A percentile compares a stretch with the other conserved stretches of the same genome.
These are phyloP conservation scores for Drosophila tripunctata DNA, from an alignment of 2,888 invertebrate genomes.

Conservation along the genomic window DNA sequence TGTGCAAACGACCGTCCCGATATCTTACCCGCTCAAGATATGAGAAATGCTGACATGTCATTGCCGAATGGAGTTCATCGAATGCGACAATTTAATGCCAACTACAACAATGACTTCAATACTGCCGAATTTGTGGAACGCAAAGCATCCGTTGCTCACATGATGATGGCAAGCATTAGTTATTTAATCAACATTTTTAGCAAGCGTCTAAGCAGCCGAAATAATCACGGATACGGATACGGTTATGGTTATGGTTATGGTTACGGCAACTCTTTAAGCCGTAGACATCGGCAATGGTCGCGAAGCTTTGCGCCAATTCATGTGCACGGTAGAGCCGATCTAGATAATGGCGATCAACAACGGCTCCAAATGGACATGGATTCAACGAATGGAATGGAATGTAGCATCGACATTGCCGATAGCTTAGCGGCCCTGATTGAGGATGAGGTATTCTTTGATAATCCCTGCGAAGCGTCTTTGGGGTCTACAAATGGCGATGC, in stretches of 20 bases:
- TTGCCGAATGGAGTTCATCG: constrained; percentile 4
- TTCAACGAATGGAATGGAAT: constrained; percentile 3
- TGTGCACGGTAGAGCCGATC: constrained; percentile 50
- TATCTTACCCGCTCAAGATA: constrained; percentile 82
- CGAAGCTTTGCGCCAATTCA: constrained; percentile 88
- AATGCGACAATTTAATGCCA: constrained; percentile 34
- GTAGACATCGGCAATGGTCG: constrained; percentile 86
- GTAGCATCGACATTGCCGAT: constrained; percentile 73
- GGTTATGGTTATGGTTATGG: too few species aligned
- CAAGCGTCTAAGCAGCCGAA: constrained; percentile 75
- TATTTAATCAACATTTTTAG: constrained; percentile 86
- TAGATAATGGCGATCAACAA: neutral
- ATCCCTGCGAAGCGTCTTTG: constrained; percentile 62
- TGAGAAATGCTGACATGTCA: constrained; percentile 60
- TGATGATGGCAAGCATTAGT: constrained; percentile 81
- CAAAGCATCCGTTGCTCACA: constrained; percentile 82
- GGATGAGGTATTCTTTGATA: constrained; percentile 86
- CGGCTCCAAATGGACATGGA: constrained; percentile 62
- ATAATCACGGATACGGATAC: neutral
- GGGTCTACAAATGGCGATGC: constrained; percentile 29
- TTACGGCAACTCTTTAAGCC: constrained; percentile 11
- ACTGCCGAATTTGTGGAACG: constrained; percentile 83
- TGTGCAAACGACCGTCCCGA: constrained; percentile 82
- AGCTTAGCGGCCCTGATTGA: constrained; percentile 84
- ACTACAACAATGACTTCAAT: constrained; percentile 65